Conservation (phyloP, 2,888 invertebrate genomes). For the Chalcosyrphus nemorum region DNA sequence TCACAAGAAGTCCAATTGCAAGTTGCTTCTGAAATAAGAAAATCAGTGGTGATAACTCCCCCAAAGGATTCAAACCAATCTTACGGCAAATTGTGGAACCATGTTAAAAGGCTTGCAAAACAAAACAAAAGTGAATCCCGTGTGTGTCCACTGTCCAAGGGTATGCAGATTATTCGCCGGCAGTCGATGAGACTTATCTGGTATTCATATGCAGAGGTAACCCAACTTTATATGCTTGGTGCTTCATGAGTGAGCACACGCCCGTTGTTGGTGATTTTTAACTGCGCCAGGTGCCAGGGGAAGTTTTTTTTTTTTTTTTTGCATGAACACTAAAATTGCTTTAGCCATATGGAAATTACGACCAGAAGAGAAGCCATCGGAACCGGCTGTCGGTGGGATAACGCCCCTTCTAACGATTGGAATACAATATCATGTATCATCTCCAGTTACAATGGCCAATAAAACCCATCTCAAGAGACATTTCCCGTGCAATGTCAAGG, state of each 20-base stretch:
- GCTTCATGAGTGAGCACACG: constrained; percentile 31
- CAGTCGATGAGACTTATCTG: constrained; percentile 61
- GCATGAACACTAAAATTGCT: constrained; percentile 42
- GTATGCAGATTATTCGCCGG: constrained; percentile 55
- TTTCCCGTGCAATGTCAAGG: constrained; percentile 49
- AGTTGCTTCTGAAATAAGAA: constrained; percentile 56
- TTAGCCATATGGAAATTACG: background rate
- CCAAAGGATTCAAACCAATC: constrained; percentile 30
- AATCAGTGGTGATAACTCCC: constrained; percentile 6
- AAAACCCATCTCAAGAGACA: constrained; percentile 5
- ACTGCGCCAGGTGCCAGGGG: constrained; percentile 2
- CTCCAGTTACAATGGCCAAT: constrained; percentile 60
- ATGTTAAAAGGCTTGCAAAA: constrained; percentile 13
- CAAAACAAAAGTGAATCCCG: background rate
- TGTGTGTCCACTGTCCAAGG: constrained; percentile 30
- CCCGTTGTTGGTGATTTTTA: constrained; percentile 25
- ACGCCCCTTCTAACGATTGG: constrained; percentile 42
- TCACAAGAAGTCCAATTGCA: constrained; percentile 45
- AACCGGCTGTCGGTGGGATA: background rate
- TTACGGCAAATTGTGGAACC: constrained; percentile 51
- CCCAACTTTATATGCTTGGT: constrained; percentile 70
- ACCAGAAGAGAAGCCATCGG: constrained; percentile 44
- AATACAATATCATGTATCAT: constrained; percentile 55
- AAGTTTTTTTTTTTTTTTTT: too few relatives aligned
- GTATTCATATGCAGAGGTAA: constrained; percentile 52